A percentile compares a stretch with the other conserved stretches of the same genome.
phyloP scores from a whole-genome alignment of 2,888 invertebrate genomes.

The Lepeophtheirus nordmannii region DNA sequence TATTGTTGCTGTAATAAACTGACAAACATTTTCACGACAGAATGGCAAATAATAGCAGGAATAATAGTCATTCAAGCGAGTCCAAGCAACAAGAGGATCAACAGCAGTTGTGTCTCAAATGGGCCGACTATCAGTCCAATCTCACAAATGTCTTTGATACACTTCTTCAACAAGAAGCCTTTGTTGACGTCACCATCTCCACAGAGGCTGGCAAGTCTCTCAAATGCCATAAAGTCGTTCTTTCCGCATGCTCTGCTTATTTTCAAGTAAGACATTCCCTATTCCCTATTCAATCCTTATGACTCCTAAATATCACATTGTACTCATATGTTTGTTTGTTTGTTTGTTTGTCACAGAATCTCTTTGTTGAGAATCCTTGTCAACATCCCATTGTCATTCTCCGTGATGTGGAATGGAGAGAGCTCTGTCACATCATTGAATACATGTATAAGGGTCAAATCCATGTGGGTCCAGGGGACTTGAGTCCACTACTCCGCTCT shows the following conservation, averaged over 20 bases:
- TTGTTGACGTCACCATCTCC: slow-evolving; percentile 78
- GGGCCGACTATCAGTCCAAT: slow-evolving; percentile 86
- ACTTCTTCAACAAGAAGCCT: slow-evolving; percentile 68
- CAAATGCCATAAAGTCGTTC: slow-evolving; percentile 82
- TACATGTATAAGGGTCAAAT: slow-evolving; percentile 95
- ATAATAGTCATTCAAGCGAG: too few species aligned
- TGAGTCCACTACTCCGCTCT: slow-evolving; percentile 28
- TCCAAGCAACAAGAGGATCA: too few species aligned
- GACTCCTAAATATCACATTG: neutral
- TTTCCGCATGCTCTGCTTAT: slow-evolving; percentile 83
- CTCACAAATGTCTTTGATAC: slow-evolving; percentile 75
- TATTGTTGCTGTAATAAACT: neutral
- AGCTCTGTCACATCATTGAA: slow-evolving; percentile 74
- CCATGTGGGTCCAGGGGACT: slow-evolving; percentile 56
- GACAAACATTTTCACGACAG: neutral
- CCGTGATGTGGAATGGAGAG: slow-evolving; percentile 76
- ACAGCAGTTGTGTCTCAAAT: slow-evolving; percentile 32
- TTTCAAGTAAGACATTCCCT: slow-evolving; percentile 44
- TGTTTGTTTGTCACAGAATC: slow-evolving; percentile 35
- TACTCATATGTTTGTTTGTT: neutral
- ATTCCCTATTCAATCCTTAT: neutral
- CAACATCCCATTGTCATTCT: slow-evolving; percentile 84
- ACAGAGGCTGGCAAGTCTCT: slow-evolving; percentile 72
- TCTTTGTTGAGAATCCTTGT: slow-evolving; percentile 82
- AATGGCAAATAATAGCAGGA: too few species aligned